phyloP scores from a whole-genome alignment of 30 jellyfish, hydroid and myxozoan species.

The Aurelia coerulea region DNA sequence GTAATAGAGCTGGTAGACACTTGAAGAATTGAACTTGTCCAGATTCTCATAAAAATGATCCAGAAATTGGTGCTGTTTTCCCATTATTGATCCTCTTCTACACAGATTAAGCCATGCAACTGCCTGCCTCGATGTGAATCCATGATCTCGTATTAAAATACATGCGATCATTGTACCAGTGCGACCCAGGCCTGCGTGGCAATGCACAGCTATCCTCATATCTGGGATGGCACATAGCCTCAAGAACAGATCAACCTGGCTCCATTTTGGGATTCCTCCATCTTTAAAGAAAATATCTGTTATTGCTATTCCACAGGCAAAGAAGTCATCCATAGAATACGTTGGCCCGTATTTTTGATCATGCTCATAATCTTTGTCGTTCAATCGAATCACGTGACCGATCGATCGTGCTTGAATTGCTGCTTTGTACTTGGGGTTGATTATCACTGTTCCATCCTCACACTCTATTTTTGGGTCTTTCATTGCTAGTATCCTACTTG shows the following conservation, averaged over 20 bases:
- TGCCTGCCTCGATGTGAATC: conserved; percentile 85
- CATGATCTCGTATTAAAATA: conserved; percentile 58
- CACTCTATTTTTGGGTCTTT: conserved; percentile 81
- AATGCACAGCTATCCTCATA: conserved; percentile 80
- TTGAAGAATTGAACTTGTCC: neutral
- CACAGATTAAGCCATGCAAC: conserved; percentile 93
- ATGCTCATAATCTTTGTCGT: conserved; percentile 66
- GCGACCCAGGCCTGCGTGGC: conserved; percentile 97
- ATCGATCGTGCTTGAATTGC: conserved; percentile 65
- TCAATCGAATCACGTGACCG: conserved; percentile 67
- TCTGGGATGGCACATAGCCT: conserved; percentile 61
- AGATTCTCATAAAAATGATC: conserved; percentile 54
- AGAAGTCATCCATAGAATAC: conserved; percentile 66
- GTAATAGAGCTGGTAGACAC: neutral
- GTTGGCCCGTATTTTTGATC: conserved; percentile 70
- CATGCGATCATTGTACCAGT: conserved; percentile 96
- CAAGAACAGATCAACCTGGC: conserved; percentile 70
- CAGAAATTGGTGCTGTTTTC: conserved; percentile 85
- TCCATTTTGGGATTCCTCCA: conserved; percentile 74
- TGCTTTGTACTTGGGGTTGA: conserved; percentile 40
- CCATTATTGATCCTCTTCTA: conserved; percentile 95
- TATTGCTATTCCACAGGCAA: conserved; percentile 51
- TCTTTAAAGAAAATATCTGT: conserved; percentile 82
- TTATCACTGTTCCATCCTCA: conserved; percentile 7
- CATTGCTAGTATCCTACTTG: conserved; percentile 81